phyloP scores from a whole-genome alignment of 1,140 invertebrate species.

The Drosophila kohkoa region DNA sequence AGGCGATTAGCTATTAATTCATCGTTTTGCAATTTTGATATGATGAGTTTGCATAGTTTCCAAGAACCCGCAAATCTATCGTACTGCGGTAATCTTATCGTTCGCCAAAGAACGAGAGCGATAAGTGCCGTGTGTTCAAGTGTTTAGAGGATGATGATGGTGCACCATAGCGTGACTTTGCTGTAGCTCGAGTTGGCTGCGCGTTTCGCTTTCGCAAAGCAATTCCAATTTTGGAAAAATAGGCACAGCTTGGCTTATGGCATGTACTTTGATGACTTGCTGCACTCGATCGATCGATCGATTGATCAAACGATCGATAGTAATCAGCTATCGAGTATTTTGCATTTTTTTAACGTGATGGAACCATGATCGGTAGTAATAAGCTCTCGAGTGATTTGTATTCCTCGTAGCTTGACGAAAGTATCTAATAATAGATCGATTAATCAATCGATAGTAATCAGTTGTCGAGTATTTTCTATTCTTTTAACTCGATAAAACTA shows the following conservation, averaged over 20 bases:
- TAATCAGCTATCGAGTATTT: not conserved
- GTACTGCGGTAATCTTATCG: conserved; percentile 25
- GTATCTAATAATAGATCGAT: not conserved
- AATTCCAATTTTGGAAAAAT: conserved; percentile 45
- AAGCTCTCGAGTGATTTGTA: not conserved
- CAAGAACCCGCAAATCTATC: conserved; percentile 24
- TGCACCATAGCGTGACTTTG: not conserved
- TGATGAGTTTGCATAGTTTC: not conserved
- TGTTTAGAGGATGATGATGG: not conserved
- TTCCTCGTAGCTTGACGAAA: no score
- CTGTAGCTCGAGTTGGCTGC: conserved; percentile 1
- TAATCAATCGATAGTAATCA: not conserved
- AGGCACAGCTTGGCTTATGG: conserved; percentile 15
- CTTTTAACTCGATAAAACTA: no score
- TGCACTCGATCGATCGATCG: not conserved
- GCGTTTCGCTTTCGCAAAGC: conserved; percentile 12
- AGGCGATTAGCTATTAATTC: conserved; percentile 30
- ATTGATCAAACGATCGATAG: not conserved
- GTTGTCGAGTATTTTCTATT: not conserved
- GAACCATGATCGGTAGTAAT: not conserved
- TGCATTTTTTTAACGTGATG: no score
- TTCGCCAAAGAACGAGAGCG: not conserved
- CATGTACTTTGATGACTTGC: not conserved
- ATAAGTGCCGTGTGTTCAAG: conserved; percentile 6
- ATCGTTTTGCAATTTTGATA: conserved; percentile 1